These are phyloP conservation scores for Gallinago media DNA, from an alignment of 2,113 vertebrate species.

Conservation along the genomic window DNA sequence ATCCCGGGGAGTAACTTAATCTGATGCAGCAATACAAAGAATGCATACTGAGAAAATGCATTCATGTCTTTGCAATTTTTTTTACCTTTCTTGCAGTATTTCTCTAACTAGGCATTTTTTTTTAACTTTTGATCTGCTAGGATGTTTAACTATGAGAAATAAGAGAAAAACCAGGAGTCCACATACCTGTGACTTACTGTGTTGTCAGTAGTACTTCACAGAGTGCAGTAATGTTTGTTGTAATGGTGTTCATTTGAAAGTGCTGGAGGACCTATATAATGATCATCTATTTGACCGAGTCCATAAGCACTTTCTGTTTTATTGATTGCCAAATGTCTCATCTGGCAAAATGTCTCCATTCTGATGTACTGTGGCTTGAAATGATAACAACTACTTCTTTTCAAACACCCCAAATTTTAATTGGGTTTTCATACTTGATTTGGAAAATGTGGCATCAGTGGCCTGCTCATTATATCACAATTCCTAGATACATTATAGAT, in stretches of 20 bases:
- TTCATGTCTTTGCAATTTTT: neutral
- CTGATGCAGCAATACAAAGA: neutral
- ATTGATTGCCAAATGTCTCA: neutral
- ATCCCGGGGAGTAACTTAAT: neutral
- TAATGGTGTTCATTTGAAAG: neutral
- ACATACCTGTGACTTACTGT: neutral
- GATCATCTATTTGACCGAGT: neutral
- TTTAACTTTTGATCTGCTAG: neutral
- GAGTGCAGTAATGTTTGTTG: neutral
- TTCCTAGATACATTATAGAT: neutral
- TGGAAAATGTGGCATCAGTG: neutral
- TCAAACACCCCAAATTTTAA: neutral
- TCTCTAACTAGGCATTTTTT: neutral
- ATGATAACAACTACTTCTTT: neutral
- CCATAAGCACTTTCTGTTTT: neutral
- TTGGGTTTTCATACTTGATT: neutral
- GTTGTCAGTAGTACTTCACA: neutral
- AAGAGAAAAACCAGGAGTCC: neutral
- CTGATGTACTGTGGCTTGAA: neutral
- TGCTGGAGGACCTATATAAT: fast-evolving
- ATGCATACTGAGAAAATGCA: neutral
- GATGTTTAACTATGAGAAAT: neutral
- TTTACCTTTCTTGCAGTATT: neutral
- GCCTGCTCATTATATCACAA: neutral
- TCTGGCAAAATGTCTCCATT: neutral